Conservation (phyloP, 2,113 vertebrate genomes). For the Xenopus tropicalis region DNA sequence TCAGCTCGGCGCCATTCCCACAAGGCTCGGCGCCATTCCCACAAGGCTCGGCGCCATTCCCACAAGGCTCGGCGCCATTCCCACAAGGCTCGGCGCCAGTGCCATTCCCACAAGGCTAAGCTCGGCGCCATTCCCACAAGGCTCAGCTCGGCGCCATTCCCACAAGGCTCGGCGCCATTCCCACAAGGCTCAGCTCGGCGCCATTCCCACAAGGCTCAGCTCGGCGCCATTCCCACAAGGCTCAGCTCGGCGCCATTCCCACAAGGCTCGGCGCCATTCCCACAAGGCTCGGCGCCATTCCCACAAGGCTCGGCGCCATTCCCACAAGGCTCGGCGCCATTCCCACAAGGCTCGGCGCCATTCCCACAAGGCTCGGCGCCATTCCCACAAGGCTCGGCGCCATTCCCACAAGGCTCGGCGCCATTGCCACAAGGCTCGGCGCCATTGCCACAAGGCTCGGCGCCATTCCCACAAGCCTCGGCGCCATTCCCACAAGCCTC, state of each 20-base stretch:
- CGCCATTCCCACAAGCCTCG: slow-evolving; percentile 39
- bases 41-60: slow-evolving; percentile 44
- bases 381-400: slow-evolving; percentile 43
- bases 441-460: slow-evolving; percentile 35
- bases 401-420: slow-evolving; percentile 43
- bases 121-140: too few species aligned
- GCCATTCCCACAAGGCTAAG: too few species aligned
- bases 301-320: slow-evolving; percentile 43
- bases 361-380: slow-evolving; percentile 43
- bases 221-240: too few species aligned
- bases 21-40: slow-evolving; percentile 44
- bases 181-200: slow-evolving; percentile 41
- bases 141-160: slow-evolving; percentile 40
- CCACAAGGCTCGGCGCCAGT: slow-evolving; percentile 45
- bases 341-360: slow-evolving; percentile 44
- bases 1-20: fast-evolving
- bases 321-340: slow-evolving; percentile 44
- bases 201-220: slow-evolving; percentile 38
- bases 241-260: slow-evolving; percentile 40
- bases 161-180: slow-evolving; percentile 44
- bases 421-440: slow-evolving; percentile 38
- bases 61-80: slow-evolving; percentile 44
- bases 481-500: too few species aligned
- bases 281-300: slow-evolving; percentile 44
- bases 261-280: slow-evolving; percentile 44